phyloP scores from a whole-genome alignment of 92 coral and sea anemone genomes.

The Actinostola sp. region DNA sequence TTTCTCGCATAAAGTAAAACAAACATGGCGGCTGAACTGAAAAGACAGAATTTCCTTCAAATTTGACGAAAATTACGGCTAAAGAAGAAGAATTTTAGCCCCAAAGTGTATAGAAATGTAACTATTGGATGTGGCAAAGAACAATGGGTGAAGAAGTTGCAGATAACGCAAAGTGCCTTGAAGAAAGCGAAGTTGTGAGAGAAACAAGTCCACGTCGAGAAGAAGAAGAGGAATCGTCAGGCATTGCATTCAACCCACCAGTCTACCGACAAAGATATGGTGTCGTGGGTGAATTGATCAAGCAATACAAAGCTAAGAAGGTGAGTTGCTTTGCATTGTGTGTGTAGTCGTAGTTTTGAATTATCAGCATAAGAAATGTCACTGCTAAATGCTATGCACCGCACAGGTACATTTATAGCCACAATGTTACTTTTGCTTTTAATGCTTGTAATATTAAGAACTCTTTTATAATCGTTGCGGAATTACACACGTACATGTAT shows the following conservation, averaged over 20 bases:
- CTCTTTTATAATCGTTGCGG: too few relatives aligned
- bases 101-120: too few relatives aligned
- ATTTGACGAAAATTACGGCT: too few relatives aligned
- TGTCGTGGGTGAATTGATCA: conserved; percentile 73
- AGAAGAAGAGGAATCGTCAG: conserved; percentile 20
- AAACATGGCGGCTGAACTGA: conserved; percentile 21
- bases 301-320: conserved; percentile 81
- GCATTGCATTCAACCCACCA: conserved; percentile 88
- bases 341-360: too few relatives aligned
- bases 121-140: not conserved
- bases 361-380: too few relatives aligned
- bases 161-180: not conserved
- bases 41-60: not conserved
- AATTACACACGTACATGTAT: too few relatives aligned
- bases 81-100: too few relatives aligned
- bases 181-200: not conserved
- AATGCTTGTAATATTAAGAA: too few relatives aligned
- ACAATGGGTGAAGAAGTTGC: conserved; percentile 1
- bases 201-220: not conserved
- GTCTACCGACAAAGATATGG: conserved; percentile 91
- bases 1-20: not conserved
- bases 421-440: too few relatives aligned
- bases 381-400: too few relatives aligned
- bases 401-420: too few relatives aligned
- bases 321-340: too few relatives aligned